Evolutionary conservation across 2,797 vertebrate species (phyloP), one percentile per base, ranked within the genome.

Genomic region (Danio aesculapii): DNA sequence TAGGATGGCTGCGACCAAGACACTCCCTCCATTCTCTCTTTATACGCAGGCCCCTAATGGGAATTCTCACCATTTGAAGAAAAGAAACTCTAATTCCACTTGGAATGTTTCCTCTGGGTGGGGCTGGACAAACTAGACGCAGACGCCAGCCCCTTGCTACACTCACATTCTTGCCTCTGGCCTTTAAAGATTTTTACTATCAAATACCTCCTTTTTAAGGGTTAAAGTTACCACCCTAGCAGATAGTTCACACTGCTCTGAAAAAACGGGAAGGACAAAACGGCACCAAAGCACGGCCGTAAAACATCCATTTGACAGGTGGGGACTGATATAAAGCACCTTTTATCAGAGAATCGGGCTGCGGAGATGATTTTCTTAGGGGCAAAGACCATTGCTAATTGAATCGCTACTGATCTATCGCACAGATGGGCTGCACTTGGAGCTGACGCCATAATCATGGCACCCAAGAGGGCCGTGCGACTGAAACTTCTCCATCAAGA

Each of bases 101-200:
- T 83, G 84, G 85, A 88, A 90, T 84, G 83, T 87, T 87, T 87
- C 84, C 81, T 81, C 67, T 85, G 87, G 85, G 86, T 84, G 85
- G 86, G 84, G 86, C 83, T 83, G 77, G 64, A 80, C 59, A 85
- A 86, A 72, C 78, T 78, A 85, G 71, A 85, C 77, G 47, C 79
- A 81, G 83, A 82, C 70, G 72, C 61, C 77, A 63, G 82, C 63
- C 72, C 79, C 69, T 70, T 58, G 50, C 43, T n/a, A 57, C 43
- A 12, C 71, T 79, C 61, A 63, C 82, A 74, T 79, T 71, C 67
- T 77, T 57, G 79, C 83, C 70, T 75, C 16, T 77, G 74, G 85
- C 72, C 76, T 69, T 80, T 81, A 64, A 84, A 84, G 44, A 69
- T 77, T 77, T 86, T 84, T 84, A 86, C 68, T 59, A 85, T 82